phyloP scores from a whole-genome alignment of 2,797 vertebrate genomes.

The Bucorvus abyssinicus region DNA sequence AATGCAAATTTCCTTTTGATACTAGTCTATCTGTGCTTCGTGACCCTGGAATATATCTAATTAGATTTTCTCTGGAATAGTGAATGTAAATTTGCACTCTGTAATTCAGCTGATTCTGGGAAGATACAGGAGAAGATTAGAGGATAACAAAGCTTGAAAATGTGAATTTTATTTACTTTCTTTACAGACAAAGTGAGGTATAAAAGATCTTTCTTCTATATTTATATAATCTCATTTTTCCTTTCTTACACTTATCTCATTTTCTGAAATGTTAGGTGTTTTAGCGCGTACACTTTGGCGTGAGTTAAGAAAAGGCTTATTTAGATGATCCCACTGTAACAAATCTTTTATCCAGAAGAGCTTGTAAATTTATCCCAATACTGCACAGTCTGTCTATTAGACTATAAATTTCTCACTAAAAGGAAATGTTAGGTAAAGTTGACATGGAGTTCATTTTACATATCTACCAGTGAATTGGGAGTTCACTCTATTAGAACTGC shows the following conservation, averaged over 20 bases:
- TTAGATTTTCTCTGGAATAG: slow-evolving; percentile 66
- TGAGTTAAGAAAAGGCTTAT: background rate
- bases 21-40: slow-evolving; percentile 56
- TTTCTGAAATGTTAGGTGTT: slow-evolving; percentile 5
- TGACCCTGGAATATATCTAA: slow-evolving; percentile 62
- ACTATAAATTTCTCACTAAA: slow-evolving; percentile 13
- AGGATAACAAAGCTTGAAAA: slow-evolving; percentile 53
- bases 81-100: slow-evolving; percentile 50
- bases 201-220: background rate
- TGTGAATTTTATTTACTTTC: slow-evolving; percentile 43
- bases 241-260: background rate
- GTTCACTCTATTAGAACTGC: background rate
- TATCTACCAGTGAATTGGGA: background rate
- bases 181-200: background rate
- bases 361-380: slow-evolving; percentile 11
- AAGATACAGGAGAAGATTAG: slow-evolving; percentile 60
- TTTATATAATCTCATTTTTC: slow-evolving; percentile 6
- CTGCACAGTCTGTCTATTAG: background rate
- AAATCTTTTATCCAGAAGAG: slow-evolving; percentile 3
- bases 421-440: background rate
- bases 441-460: background rate
- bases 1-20: slow-evolving; percentile 57
- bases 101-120: slow-evolving; percentile 59
- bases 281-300: rapidly evolving
- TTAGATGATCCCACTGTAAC: slow-evolving; percentile 8